Percentiles rank a stretch among this genome's conserved stretches.
phyloP scores from a whole-genome alignment of 2,797 vertebrate genomes.

The Brachyalestes nurse region DNA sequence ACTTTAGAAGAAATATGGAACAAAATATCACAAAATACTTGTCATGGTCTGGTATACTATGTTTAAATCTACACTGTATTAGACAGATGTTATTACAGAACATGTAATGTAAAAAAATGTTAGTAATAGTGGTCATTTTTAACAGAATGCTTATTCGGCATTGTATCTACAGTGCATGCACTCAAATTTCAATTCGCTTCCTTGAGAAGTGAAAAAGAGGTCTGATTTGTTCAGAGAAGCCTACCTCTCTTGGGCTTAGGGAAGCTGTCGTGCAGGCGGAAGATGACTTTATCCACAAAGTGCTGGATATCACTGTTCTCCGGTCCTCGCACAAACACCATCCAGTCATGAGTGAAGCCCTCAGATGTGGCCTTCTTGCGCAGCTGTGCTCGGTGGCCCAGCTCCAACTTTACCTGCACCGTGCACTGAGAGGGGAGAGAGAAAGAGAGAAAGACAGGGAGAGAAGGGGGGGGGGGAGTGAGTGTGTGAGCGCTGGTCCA shows the following conservation, averaged over 20 bases:
- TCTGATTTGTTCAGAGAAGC: slow-evolving; percentile 36
- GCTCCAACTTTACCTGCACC: slow-evolving; percentile 97
- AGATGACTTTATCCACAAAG: slow-evolving; percentile 97
- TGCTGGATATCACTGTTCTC: slow-evolving; percentile 98
- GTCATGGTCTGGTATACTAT: too few species aligned
- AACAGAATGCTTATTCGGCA: too few species aligned
- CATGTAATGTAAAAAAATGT: too few species aligned
- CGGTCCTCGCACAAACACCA: slow-evolving; percentile 96
- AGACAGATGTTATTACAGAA: too few species aligned
- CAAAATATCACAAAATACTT: too few species aligned
- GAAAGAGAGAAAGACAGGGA: neutral
- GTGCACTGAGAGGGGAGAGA: slow-evolving; percentile 81
- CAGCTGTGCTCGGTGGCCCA: slow-evolving; percentile 95
- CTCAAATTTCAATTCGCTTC: too few species aligned
- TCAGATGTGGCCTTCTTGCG: slow-evolving; percentile 95
- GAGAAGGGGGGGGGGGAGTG: neutral
- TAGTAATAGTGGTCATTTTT: too few species aligned
- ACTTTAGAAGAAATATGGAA: too few species aligned
- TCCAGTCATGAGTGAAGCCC: slow-evolving; percentile 98
- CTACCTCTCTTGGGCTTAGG: slow-evolving; percentile 96
- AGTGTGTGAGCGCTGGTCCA: neutral
- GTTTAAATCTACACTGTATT: too few species aligned
- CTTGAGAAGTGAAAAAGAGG: too few species aligned
- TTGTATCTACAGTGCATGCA: neutral
- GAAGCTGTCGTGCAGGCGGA: slow-evolving; percentile 97